A percentile compares a stretch with the other conserved stretches of the same genome.
phyloP scores from a whole-genome alignment of 2,888 invertebrate species.

The Tetranychus piercei region DNA sequence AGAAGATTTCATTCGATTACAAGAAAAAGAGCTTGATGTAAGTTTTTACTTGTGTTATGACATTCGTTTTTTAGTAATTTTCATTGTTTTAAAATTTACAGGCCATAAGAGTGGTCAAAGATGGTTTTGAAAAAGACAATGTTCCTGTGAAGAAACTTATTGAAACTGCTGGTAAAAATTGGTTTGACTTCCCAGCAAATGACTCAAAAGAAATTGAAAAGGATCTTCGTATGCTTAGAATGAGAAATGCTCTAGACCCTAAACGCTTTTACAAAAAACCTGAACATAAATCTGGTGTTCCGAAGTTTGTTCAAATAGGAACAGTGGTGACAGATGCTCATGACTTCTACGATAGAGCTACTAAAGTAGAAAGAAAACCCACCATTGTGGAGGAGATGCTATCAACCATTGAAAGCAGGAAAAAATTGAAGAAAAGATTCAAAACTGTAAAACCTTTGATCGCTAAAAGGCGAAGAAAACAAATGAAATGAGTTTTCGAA shows the following conservation, averaged over 20 bases:
- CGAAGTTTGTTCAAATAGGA: constrained; percentile 67
- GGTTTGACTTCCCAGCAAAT: constrained; percentile 74
- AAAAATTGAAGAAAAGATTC: constrained; percentile 40
- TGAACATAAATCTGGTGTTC: constrained; percentile 58
- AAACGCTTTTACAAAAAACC: constrained; percentile 78
- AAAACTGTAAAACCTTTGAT: neutral
- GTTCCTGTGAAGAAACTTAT: constrained; percentile 46
- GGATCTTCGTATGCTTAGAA: constrained; percentile 71
- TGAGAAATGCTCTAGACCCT: constrained; percentile 76
- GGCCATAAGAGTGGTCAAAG: neutral
- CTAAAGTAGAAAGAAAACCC: constrained; percentile 64
- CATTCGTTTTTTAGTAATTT: neutral
- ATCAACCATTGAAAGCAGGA: constrained; percentile 57
- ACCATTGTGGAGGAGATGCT: constrained; percentile 83
- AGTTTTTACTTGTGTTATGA: neutral
- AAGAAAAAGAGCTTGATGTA: neutral
- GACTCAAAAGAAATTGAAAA: constrained; percentile 61
- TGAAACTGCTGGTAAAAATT: constrained; percentile 59
- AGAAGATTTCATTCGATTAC: neutral
- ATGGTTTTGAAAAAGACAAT: constrained; percentile 9
- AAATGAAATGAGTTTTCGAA: no score
- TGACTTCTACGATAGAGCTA: constrained; percentile 66
- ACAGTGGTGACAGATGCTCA: constrained; percentile 54
- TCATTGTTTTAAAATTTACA: neutral
- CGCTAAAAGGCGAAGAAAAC: neutral